Conservation (phyloP, 2,113 vertebrate genomes). For the Colius striatus region DNA sequence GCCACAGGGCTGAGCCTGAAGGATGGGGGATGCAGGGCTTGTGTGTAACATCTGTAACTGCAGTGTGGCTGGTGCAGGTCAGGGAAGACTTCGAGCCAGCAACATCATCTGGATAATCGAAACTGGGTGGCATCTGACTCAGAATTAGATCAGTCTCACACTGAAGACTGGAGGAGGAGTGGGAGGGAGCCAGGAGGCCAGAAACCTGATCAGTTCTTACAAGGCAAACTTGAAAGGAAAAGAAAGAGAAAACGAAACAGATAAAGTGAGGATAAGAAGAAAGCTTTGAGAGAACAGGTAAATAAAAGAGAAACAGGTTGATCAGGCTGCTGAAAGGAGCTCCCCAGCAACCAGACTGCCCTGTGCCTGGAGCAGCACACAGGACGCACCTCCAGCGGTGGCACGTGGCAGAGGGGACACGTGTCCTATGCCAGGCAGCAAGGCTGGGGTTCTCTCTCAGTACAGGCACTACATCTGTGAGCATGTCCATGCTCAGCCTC, state of each 20-base stretch:
- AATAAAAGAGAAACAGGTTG: background rate
- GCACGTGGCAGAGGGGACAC: accelerated
- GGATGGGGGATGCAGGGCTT: background rate
- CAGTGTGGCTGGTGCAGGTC: accelerated
- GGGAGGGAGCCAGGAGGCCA: slow-evolving; percentile 34
- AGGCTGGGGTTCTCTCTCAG: accelerated
- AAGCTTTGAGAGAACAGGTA: background rate
- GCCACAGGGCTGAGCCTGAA: background rate
- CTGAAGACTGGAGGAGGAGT: slow-evolving; percentile 19
- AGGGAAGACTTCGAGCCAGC: background rate
- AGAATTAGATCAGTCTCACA: slow-evolving; percentile 54
- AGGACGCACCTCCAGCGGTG: accelerated
- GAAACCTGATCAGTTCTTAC: background rate
- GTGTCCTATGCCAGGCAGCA: accelerated
- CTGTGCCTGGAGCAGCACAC: background rate
- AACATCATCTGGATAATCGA: background rate
- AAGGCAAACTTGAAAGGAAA: background rate
- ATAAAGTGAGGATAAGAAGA: background rate
- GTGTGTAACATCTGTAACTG: background rate
- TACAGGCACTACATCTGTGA: accelerated
- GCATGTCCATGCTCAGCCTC: accelerated
- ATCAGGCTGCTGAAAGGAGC: background rate
- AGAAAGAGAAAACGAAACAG: background rate
- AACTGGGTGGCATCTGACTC: slow-evolving; percentile 25
- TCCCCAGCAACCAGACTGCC: too few species aligned